Evolutionary conservation across 2,888 invertebrate genomes (phyloP), one percentile per base, ranked within the genome.

Genomic region (Dysmachus trigonus): DNA sequence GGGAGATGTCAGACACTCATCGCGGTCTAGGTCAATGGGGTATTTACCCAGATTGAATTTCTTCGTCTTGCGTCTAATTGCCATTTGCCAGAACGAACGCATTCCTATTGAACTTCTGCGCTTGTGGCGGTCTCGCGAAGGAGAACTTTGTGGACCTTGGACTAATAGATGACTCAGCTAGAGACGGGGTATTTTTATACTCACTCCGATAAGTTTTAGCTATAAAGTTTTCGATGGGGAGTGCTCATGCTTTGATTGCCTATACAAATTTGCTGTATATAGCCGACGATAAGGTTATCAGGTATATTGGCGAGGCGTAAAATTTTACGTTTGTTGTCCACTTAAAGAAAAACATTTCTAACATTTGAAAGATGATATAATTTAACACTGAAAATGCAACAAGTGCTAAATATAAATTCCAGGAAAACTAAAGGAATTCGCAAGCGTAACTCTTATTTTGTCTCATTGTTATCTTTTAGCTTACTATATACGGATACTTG

Each of bases 1-100:
- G n/a, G 53, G 18, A 31, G 81, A 81, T 81, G 47, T 53, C 27
- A 53, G 53, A 22, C 53, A 81, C 53, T 41, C 81, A 81, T 53
- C 53, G 81, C 53, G 81, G 81, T 81, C 81, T 81, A 81, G 81
- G 81, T 81, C 81, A 81, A 53, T 62, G 62, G 53, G 15, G 81
- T 35, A 81, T 53, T n/a, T 53, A 81, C 33, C 53, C 81, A 62
- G 81, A 53, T 81, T 33, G 30, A 81, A 53, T 53, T 81, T 81
- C 81, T 53, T 33, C 15, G 30, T 30, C 72, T 72, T 72, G 13
- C 1, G 47, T 62, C 10, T 62, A 62, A 62, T 27, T 47, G 47
- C 62, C 13, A 62, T 62, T 62, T 62, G 62, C 62, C 62, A 62
- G 18, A 1, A 53, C 22, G 18, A 62, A 62, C 27, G 62, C 22